These are phyloP conservation scores for Acridotheres tristis DNA, from an alignment of 2,797 vertebrate genomes.

Conservation along the genomic window DNA sequence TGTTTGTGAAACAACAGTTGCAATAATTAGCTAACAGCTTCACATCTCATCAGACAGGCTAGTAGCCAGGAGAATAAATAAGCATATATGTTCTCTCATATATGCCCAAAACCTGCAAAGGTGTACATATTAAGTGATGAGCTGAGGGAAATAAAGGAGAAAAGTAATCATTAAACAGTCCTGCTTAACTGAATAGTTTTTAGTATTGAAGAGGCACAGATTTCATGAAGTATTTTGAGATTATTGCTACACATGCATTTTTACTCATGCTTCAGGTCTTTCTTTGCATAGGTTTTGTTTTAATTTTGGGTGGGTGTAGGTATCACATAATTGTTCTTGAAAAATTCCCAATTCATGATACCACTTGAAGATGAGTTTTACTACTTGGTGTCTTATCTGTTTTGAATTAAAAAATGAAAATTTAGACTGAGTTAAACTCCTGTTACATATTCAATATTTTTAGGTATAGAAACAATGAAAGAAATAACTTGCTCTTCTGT, in stretches of 20 bases:
- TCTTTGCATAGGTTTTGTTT: background rate
- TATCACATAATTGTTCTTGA: background rate
- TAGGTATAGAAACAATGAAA: background rate
- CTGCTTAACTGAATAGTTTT: background rate
- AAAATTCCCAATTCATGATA: background rate
- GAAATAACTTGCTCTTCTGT: background rate
- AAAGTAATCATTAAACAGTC: background rate
- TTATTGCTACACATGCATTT: background rate
- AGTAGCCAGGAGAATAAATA: background rate
- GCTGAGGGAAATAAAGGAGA: background rate
- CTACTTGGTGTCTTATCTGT: background rate
- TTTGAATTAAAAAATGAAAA: background rate
- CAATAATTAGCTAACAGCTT: background rate
- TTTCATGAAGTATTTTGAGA: background rate
- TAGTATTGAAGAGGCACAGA: background rate
- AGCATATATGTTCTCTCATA: fast-evolving
- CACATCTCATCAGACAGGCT: background rate
- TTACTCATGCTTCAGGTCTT: background rate
- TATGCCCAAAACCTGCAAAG: background rate
- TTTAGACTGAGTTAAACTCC: background rate
- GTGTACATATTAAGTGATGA: background rate
- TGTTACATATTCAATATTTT: background rate
- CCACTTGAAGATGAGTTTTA: background rate
- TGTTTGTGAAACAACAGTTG: background rate
- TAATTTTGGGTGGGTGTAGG: background rate